Conservation (phyloP, 2,797 vertebrate species). For the Acanthiza pusilla region DNA sequence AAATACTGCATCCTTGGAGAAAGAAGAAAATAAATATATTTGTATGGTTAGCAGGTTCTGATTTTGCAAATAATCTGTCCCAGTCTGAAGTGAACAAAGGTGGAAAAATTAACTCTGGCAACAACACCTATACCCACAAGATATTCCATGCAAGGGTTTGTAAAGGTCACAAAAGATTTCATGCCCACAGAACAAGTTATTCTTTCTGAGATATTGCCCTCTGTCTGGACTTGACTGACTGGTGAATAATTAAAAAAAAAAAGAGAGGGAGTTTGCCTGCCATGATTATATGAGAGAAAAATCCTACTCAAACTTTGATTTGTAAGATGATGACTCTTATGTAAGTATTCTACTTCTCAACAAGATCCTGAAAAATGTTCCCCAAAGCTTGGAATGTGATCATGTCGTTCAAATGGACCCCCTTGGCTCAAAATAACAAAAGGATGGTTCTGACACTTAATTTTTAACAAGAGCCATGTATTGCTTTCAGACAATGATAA, state of each 20-base stretch:
- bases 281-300: not conserved
- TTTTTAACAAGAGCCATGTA: not conserved
- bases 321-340: not conserved
- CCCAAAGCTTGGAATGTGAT: not conserved
- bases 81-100: not conserved
- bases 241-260: not conserved
- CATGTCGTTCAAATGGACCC: not conserved
- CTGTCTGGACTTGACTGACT: not conserved
- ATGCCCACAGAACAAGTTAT: not conserved
- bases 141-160: not conserved
- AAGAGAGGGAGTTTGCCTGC: not conserved
- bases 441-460: not conserved
- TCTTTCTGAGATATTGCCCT: not conserved
- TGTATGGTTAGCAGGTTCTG: not conserved
- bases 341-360: not conserved
- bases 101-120: not conserved
- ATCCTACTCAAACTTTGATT: not conserved
- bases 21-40: not conserved
- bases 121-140: not conserved
- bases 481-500: not conserved
- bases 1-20: not conserved
- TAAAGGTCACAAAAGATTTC: not conserved
- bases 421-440: not conserved
- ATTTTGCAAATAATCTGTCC: not conserved
- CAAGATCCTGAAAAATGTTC: not conserved